Percentiles rank a stretch among this genome's conserved stretches.
Evolutionary conservation across 2,797 vertebrate species (phyloP).

Genomic region (Scarus forsteni): DNA sequence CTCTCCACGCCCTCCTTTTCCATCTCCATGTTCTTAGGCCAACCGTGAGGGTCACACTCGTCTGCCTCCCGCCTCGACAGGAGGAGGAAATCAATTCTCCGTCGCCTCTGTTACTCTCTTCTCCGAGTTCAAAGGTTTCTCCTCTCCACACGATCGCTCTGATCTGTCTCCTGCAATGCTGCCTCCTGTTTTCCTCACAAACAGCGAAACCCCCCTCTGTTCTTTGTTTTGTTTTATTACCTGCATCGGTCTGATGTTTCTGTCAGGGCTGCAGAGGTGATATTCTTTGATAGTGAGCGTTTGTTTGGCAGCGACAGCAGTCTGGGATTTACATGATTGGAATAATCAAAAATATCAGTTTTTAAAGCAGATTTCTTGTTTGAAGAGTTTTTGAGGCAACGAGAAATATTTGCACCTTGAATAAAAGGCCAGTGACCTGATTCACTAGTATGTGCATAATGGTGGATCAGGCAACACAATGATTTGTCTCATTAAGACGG

Average conservation of each 20-base stretch:
- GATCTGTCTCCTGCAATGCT: constrained; percentile 22
- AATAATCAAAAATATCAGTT: no score
- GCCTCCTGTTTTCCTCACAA: constrained; percentile 15
- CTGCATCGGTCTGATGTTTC: constrained; percentile 1
- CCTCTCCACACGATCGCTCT: constrained; percentile 41
- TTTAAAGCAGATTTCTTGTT: no score
- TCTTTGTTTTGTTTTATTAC: background rate
- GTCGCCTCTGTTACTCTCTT: constrained; percentile 13
- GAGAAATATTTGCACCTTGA: no score
- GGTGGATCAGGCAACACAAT: no score
- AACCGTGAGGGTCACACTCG: constrained; percentile 34
- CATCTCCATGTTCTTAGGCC: constrained; percentile 33
- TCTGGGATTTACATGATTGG: background rate
- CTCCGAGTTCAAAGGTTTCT: constrained; percentile 53
- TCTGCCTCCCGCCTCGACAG: constrained; percentile 8
- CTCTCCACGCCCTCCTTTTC: constrained; percentile 28
- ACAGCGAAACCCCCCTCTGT: background rate
- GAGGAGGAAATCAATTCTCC: constrained; percentile 52
- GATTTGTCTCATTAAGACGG: no score
- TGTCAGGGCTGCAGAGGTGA: background rate
- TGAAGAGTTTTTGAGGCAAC: no score
- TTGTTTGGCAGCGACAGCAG: background rate
- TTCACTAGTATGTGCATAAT: no score
- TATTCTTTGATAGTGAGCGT: background rate
- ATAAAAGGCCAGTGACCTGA: no score